Evolutionary conservation across 2,888 invertebrate genomes (phyloP).

Genomic region (Eilema depressum): DNA sequence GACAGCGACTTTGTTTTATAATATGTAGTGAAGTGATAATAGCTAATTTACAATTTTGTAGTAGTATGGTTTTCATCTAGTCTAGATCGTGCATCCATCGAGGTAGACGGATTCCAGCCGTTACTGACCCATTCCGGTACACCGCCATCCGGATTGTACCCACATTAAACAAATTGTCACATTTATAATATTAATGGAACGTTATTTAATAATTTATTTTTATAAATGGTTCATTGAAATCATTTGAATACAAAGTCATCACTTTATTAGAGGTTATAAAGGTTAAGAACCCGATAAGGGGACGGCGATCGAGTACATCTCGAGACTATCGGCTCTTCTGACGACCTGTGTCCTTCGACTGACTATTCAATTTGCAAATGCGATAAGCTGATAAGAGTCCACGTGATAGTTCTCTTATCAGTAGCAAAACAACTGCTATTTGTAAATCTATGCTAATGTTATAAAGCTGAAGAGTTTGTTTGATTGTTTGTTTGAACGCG

Average conservation of each 20-base stretch:
- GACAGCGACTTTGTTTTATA: too few species aligned
- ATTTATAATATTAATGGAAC: neutral
- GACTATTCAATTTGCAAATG: slow-evolving; percentile 32
- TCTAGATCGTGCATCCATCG: too few species aligned
- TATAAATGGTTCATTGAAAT: neutral
- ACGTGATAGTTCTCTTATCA: neutral
- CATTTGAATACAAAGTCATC: neutral
- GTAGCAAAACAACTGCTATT: neutral
- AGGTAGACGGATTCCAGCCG: too few species aligned
- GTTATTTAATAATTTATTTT: neutral
- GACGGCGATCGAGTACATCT: slow-evolving; percentile 9
- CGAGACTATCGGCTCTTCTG: slow-evolving; percentile 7
- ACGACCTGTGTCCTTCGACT: slow-evolving; percentile 32
- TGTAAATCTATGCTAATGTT: too few species aligned
- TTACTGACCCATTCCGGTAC: too few species aligned
- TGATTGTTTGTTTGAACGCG: too few species aligned
- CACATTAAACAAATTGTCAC: neutral
- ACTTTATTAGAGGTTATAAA: slow-evolving; percentile 4
- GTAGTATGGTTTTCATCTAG: too few species aligned
- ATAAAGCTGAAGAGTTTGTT: too few species aligned
- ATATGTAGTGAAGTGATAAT: too few species aligned
- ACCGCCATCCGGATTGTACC: too few species aligned
- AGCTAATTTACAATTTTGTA: too few species aligned
- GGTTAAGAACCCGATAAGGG: slow-evolving; percentile 9
- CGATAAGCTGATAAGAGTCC: slow-evolving; percentile 29